phyloP scores from a whole-genome alignment of 2,888 invertebrate genomes.

The Andrena minutula region DNA sequence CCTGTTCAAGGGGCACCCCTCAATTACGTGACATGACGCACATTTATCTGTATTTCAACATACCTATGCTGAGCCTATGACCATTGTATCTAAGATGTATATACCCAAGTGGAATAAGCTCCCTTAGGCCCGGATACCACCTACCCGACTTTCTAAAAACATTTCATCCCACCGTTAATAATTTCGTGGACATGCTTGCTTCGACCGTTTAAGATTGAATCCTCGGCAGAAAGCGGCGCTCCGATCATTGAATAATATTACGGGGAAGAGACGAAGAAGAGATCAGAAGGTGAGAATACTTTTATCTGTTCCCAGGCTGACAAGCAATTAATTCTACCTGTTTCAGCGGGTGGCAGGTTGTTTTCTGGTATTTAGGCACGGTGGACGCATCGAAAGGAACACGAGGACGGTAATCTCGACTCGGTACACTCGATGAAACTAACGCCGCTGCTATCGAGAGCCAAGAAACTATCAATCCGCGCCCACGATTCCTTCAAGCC shows the following conservation, averaged over 20 bases:
- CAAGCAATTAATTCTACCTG: constrained; percentile 5
- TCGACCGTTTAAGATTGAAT: neutral
- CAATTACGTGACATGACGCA: no score
- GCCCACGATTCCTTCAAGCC: constrained; percentile 20
- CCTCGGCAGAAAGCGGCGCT: neutral
- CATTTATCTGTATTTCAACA: no score
- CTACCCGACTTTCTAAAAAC: no score
- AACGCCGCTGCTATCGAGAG: neutral
- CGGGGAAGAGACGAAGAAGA: no score
- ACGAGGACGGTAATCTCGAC: neutral
- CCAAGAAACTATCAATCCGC: constrained; percentile 17
- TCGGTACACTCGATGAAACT: neutral
- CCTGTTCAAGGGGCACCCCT: neutral
- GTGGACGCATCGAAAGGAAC: neutral
- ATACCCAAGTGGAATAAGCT: no score
- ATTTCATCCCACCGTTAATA: no score
- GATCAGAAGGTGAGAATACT: constrained; percentile 2
- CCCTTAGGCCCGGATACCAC: no score
- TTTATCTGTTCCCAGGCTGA: neutral
- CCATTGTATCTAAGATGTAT: no score
- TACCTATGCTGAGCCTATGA: no score
- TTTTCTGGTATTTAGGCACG: constrained; percentile 1
- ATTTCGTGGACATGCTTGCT: no score
- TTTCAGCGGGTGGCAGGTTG: neutral
- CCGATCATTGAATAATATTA: neutral